Percentiles rank a stretch among this genome's conserved stretches.
Conservation (phyloP, 2,113 vertebrate genomes). For the Lates calcarifer region DNA sequence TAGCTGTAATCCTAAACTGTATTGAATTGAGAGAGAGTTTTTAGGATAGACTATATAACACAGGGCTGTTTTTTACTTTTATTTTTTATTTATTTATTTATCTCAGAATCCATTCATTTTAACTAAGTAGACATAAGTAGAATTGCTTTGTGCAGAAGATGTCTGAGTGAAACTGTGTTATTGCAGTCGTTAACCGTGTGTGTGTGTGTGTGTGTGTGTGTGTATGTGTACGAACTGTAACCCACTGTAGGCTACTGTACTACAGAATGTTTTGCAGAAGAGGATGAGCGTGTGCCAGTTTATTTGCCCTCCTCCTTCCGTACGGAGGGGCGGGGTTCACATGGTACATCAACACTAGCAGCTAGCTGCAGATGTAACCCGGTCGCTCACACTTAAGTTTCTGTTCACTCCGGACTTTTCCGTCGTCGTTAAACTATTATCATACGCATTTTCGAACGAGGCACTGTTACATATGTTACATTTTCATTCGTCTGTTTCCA, state of each 20-base stretch:
- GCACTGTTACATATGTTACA: too few relatives aligned
- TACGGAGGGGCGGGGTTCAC: conserved; percentile 68
- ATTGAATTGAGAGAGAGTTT: too few relatives aligned
- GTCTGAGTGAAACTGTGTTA: background rate
- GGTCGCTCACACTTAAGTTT: conserved; percentile 1
- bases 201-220: background rate
- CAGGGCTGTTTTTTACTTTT: too few relatives aligned
- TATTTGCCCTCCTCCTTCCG: conserved; percentile 50
- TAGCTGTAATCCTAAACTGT: too few relatives aligned
- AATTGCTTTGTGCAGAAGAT: background rate
- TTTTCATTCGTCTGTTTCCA: background rate
- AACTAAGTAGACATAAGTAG: too few relatives aligned
- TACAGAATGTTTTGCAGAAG: background rate
- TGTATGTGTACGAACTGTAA: background rate
- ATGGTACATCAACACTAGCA: conserved; percentile 28
- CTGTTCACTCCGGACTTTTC: background rate
- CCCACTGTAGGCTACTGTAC: background rate
- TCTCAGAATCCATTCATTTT: too few relatives aligned
- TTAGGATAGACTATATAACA: too few relatives aligned
- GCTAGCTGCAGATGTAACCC: conserved; percentile 5
- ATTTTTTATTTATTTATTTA: too few relatives aligned
- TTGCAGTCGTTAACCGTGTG: background rate
- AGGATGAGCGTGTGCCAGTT: conserved; percentile 25
- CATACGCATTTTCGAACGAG: background rate
- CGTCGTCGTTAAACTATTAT: background rate